Percentiles rank a stretch among this genome's conserved stretches.
Conservation (phyloP, 2,797 vertebrate species). For the Pseudopleuronectes americanus region DNA sequence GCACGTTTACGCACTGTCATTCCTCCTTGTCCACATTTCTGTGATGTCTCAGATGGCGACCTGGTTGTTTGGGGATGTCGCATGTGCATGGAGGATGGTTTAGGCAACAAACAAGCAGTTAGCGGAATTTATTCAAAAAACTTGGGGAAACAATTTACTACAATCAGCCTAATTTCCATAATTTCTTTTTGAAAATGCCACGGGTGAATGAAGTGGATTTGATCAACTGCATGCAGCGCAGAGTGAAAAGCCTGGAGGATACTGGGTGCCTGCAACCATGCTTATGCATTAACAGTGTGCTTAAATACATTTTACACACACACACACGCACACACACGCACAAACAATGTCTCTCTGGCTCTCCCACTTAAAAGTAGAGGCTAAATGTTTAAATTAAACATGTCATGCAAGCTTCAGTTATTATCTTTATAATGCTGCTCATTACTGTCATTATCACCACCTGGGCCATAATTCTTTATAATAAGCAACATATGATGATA, state of each 20-base stretch:
- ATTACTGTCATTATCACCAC: slow-evolving; percentile 11
- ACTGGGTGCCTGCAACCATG: slow-evolving; percentile 14
- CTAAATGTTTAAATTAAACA: slow-evolving; percentile 10
- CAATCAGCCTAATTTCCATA: background rate
- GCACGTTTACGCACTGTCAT: slow-evolving; percentile 56
- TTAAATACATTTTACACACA: slow-evolving; percentile 9
- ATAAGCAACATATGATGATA: background rate
- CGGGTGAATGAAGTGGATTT: slow-evolving; percentile 7
- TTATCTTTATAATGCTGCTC: background rate
- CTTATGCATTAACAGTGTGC: slow-evolving; percentile 10
- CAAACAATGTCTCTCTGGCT: background rate
- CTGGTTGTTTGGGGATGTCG: background rate
- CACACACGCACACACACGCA: background rate
- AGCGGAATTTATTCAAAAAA: slow-evolving; percentile 32
- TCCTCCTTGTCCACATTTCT: background rate
- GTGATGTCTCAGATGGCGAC: background rate
- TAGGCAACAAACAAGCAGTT: background rate
- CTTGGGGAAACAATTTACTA: background rate
- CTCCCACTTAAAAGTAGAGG: background rate
- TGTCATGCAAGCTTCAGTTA: background rate
- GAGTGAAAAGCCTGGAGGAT: slow-evolving; percentile 12
- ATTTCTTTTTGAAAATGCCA: too few relatives aligned
- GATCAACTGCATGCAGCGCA: slow-evolving; percentile 16
- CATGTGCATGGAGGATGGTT: background rate
- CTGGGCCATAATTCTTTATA: background rate